Evolutionary conservation across 2,888 invertebrate genomes (phyloP), one percentile per base, ranked within the genome.

Genomic region (Sphecodes monilicornis): DNA sequence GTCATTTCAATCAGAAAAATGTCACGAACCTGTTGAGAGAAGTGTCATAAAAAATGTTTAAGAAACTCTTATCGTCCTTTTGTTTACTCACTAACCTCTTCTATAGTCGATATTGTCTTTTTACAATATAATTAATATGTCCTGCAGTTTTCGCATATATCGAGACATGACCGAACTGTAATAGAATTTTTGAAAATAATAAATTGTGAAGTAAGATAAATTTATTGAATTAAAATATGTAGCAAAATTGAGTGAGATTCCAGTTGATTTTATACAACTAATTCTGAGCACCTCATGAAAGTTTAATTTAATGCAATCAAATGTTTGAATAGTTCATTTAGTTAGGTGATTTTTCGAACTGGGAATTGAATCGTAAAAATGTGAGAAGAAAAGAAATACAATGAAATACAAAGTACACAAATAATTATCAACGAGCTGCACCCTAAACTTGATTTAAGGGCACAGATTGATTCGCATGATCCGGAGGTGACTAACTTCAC

Each of bases 401-500:
- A 32, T 3, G 11, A 18, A 66, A 66, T 60, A 18, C 39, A 32
- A 29, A 77, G 10, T 32, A 36, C n/a, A 22, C 32, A 36, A 36
- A 68, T 8, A 43, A n/a, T 36, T 26, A 41, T 43, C n/a, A 36
- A 26, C 22, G 32, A 32, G 29, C 13, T 8, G 18, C 29, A 43
- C 22, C n/a, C 60, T 6, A n/a, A n/a, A n/a, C 29, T 43, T 29
- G 32, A 16, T 46, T 22, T n/a, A 22, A 11, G n/a, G 69, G 1
- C 10, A 57, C 41, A 39, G n/a, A 43, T 69, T 41, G 41, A 80
- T 73, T 72, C 39, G 41, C 41, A 32, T 50, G 76, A 70, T 70
- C 13, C 5, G 13, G 41, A 26, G 46, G 36, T 76, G 76, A 36
- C 57, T 66, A 82, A 83, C 68, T 78, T 83, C 10, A 29, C 54